Conservation (phyloP, 2,888 invertebrate species). For the Venusia cambrica region DNA sequence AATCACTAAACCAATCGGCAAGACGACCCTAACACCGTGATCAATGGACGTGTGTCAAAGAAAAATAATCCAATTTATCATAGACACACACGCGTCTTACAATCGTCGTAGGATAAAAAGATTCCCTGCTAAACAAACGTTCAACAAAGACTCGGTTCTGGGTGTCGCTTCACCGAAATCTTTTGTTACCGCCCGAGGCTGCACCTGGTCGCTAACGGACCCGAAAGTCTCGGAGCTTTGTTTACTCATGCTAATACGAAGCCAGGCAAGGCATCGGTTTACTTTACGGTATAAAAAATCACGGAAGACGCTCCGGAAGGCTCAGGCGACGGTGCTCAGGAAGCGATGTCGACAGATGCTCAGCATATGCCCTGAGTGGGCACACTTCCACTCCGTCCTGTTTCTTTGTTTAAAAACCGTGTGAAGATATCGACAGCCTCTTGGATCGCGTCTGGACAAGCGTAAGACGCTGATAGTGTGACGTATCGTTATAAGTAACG, state of each 20-base stretch:
- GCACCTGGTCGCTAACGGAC: conserved; percentile 69
- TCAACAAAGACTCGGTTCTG: conserved; percentile 58
- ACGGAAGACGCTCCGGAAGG: conserved; percentile 74
- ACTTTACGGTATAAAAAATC: conserved; percentile 72
- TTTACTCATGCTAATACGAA: conserved; percentile 66
- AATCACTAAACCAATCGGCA: conserved; percentile 41
- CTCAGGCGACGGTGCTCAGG: conserved; percentile 62
- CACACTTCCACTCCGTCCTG: conserved; percentile 58
- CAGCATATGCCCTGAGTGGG: conserved; percentile 69
- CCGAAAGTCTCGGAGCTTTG: conserved; percentile 47
- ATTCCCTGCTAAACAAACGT: conserved; percentile 62
- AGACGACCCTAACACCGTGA: conserved; percentile 40
- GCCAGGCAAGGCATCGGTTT: conserved; percentile 64
- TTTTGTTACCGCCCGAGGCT: conserved; percentile 70
- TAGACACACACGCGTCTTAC: conserved; percentile 58
- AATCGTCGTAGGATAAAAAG: conserved; percentile 56
- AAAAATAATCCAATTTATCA: conserved; percentile 68
- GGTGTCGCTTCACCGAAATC: conserved; percentile 67
- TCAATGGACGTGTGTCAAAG: conserved; percentile 51
- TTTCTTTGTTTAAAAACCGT: conserved; percentile 59
- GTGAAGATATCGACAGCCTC: no score
- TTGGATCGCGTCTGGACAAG: no score
- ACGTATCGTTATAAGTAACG: no score
- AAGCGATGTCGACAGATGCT: conserved; percentile 75
- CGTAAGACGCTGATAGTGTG: no score